These are phyloP conservation scores for Eurytoma californica DNA, from an alignment of 2,888 invertebrate genomes.

Conservation along the genomic window DNA sequence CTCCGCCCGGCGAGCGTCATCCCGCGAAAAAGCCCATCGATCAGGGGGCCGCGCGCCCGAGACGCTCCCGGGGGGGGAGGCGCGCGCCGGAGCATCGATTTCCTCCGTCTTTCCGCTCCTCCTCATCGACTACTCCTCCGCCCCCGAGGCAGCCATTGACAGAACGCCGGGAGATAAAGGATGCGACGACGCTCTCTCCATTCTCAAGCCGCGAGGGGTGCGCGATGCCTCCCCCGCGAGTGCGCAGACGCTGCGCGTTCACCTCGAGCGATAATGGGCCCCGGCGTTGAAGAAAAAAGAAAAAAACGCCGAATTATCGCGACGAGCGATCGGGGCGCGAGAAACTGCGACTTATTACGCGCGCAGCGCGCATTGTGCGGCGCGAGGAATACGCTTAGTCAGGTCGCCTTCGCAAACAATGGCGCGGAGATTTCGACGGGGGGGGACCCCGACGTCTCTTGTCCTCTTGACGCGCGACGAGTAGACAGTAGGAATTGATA, in stretches of 20 bases:
- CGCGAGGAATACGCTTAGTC: not conserved
- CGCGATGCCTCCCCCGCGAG: not conserved
- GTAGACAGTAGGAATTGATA: slow-evolving; percentile 14
- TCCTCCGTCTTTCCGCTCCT: slow-evolving; percentile 30
- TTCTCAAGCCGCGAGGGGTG: too few species aligned
- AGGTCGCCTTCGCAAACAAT: not conserved
- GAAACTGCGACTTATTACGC: slow-evolving; percentile 42
- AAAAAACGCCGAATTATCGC: slow-evolving; percentile 7
- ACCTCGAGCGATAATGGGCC: slow-evolving; percentile 21
- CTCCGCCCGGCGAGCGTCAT: not conserved
- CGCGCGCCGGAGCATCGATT: slow-evolving; percentile 56
- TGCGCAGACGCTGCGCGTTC: not conserved
- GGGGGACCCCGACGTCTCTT: not conserved
- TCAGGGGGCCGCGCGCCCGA: slow-evolving; percentile 9
- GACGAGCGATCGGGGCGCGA: slow-evolving; percentile 35
- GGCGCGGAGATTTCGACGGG: not conserved
- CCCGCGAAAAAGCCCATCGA: slow-evolving; percentile 42
- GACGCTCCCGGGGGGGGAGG: slow-evolving; percentile 28
- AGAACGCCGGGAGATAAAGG: not conserved
- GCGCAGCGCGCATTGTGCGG: not conserved
- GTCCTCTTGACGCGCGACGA: not conserved
- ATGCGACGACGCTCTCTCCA: too few species aligned
- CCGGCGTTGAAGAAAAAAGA: slow-evolving; percentile 23
- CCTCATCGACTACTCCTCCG: not conserved
- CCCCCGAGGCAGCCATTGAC: slow-evolving; percentile 9